phyloP scores from a whole-genome alignment of 2,113 vertebrate genomes.

The Sciurus niger region DNA sequence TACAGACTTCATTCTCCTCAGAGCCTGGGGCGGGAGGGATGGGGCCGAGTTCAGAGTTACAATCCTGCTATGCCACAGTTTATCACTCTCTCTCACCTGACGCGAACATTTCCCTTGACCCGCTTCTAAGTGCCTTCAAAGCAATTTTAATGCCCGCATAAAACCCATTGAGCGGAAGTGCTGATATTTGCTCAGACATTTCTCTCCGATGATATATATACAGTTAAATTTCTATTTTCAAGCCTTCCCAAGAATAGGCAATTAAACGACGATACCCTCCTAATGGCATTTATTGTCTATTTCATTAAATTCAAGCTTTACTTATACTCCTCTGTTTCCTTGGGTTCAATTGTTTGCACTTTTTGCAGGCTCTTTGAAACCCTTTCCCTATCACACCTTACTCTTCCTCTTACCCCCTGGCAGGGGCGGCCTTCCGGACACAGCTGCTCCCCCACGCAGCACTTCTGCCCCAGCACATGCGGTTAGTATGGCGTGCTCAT shows the following conservation, averaged over 20 bases:
- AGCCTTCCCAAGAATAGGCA: not conserved
- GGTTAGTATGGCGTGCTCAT: not conserved
- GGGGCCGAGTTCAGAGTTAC: not conserved
- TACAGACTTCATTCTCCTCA: not conserved
- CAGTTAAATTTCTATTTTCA: not conserved
- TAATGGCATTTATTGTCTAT: not conserved
- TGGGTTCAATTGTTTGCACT: not conserved
- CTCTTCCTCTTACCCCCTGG: not conserved
- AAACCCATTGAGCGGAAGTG: accelerated
- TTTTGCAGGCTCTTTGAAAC: not conserved
- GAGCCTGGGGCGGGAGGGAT: not conserved
- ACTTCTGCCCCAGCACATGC: not conserved
- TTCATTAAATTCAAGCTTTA: not conserved
- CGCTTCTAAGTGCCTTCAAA: not conserved
- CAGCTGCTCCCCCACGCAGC: no score
- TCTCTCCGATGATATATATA: not conserved
- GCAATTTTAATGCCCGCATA: not conserved
- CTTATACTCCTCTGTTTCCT: not conserved
- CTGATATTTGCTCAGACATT: not conserved
- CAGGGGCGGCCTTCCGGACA: not conserved
- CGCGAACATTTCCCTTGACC: not conserved
- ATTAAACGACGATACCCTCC: not conserved
- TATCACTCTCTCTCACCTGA: not conserved
- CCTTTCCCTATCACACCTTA: not conserved
- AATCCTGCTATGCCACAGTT: not conserved